Base-by-base conservation (phyloP, 2,888 invertebrate species). In the Cylindroiulus punctatus region DNA sequence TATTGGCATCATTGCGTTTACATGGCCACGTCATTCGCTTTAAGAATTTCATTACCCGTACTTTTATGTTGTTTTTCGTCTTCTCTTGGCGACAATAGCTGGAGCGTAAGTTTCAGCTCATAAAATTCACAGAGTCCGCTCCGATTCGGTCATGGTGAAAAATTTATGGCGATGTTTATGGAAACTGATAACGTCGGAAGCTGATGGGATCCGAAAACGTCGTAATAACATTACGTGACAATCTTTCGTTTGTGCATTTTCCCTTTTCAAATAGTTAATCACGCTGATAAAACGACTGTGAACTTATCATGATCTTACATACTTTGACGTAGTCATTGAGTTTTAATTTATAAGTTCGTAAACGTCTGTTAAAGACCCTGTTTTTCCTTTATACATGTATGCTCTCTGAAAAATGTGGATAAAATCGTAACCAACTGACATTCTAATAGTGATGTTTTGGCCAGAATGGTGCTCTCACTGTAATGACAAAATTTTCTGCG, bases 51-150 rank as follows among this genome's bases (percentile, higher is more conserved):
- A 65, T 65, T 65, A 44, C 44, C 44, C 44, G 44, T 8, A 65
- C 65, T 26, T 65, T 65, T 26, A 65, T 65, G 65, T 65, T 65
- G 65, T 65, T 65, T 65, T 65, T 65, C 65, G n/a, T 65, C 26
- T 65, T 65, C 65, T 5, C 26, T 26, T 12, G 26, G 26, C 65
- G 65, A 65, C 65, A 26, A 65, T 65, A 65, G 65, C 22, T 65
- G 3, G 65, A 65, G n/a, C 65, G 65, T 65, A 65, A 65, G 65
- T 65, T 65, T 65, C 26, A 22, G n/a, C 65, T 65, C 65, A 26
- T 65, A 65, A 65, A 65, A n/a, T 65, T 65, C 65, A 40, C 40
- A n/a, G 65, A 26, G 26, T 65, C 26, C 65, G 57, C 22, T 22
- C 22, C 57, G 57, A 65, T 12, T n/a, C 26, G 5, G n/a, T 65